Percentiles rank a stretch among this genome's conserved stretches.
Evolutionary conservation across 2,113 vertebrate genomes (phyloP).

Genomic region (Pangasianodon hypophthalmus): DNA sequence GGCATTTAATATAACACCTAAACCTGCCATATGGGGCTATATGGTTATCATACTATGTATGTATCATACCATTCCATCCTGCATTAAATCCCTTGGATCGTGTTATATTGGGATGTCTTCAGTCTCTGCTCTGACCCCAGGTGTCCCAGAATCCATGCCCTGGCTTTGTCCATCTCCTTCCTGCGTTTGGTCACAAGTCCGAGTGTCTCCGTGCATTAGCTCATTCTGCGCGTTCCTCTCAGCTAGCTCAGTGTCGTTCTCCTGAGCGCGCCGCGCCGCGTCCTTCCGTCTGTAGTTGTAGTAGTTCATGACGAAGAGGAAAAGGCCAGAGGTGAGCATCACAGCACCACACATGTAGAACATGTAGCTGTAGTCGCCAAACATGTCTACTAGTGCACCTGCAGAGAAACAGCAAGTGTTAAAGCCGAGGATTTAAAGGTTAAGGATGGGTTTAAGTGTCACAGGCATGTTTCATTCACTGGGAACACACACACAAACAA

Average conservation of each 20-base stretch:
- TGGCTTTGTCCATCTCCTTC: not conserved
- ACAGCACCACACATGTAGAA: conserved; percentile 79
- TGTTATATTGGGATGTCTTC: conserved; percentile 45
- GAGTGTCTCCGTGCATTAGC: conserved; percentile 41
- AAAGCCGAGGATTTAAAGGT: not conserved
- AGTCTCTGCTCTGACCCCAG: conserved; percentile 52
- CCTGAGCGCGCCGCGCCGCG: conserved; percentile 65
- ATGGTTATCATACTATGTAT: not conserved
- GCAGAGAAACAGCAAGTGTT: conserved; percentile 41
- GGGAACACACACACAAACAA: too few relatives aligned
- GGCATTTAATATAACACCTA: not conserved
- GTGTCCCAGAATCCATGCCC: not conserved
- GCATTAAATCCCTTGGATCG: not conserved
- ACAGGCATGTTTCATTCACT: not conserved
- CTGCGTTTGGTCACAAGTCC: not conserved
- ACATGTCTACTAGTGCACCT: conserved; percentile 78
- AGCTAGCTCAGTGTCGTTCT: conserved; percentile 42
- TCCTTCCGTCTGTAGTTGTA: conserved; percentile 77
- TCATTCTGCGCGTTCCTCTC: conserved; percentile 24
- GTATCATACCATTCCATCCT: not conserved
- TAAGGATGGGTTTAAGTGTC: not conserved
- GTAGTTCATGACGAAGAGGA: conserved; percentile 80
- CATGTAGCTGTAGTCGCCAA: conserved; percentile 78
- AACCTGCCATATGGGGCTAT: not conserved
- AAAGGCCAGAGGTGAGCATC: conserved; percentile 75